These are phyloP conservation scores for Bombus difficillimus DNA, from an alignment of 1,140 invertebrate genomes.

Conservation along the genomic window DNA sequence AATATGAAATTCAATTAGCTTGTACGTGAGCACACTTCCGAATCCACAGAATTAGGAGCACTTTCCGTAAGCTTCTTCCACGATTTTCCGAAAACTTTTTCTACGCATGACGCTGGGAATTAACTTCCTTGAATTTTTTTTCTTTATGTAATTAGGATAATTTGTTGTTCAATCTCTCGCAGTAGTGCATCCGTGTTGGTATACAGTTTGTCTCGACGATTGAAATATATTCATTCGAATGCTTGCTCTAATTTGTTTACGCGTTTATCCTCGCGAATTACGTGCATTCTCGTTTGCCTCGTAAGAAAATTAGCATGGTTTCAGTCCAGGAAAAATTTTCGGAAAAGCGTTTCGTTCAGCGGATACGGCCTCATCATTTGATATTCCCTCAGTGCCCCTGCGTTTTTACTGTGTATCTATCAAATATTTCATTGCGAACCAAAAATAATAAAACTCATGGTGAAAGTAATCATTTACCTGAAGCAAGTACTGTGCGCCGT, in stretches of 20 bases:
- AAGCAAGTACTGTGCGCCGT: too few species aligned
- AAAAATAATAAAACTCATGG: not conserved
- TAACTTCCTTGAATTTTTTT: not conserved
- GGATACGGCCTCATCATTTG: not conserved
- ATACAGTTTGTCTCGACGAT: not conserved
- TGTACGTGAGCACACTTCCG: conserved; percentile 26
- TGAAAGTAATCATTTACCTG: too few species aligned
- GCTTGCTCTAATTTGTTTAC: not conserved
- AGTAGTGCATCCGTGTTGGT: too few species aligned
- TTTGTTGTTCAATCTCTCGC: not conserved
- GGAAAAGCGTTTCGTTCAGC: not conserved
- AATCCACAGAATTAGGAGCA: conserved; percentile 18
- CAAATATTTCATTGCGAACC: not conserved
- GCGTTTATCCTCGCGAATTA: not conserved
- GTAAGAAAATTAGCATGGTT: conserved; percentile 31
- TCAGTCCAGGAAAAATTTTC: not conserved
- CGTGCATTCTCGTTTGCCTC: too few species aligned
- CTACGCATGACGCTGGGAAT: not conserved
- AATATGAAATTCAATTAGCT: conserved; percentile 64
- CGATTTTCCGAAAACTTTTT: conserved; percentile 40
- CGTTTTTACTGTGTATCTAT: too few species aligned
- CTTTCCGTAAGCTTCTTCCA: not conserved
- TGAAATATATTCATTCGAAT: not conserved
- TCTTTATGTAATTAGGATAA: not conserved
- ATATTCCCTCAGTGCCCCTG: not conserved